A percentile compares a stretch with the other conserved stretches of the same genome.
Conservation (phyloP, 2,113 vertebrate species). For the Apeltes quadracus region DNA sequence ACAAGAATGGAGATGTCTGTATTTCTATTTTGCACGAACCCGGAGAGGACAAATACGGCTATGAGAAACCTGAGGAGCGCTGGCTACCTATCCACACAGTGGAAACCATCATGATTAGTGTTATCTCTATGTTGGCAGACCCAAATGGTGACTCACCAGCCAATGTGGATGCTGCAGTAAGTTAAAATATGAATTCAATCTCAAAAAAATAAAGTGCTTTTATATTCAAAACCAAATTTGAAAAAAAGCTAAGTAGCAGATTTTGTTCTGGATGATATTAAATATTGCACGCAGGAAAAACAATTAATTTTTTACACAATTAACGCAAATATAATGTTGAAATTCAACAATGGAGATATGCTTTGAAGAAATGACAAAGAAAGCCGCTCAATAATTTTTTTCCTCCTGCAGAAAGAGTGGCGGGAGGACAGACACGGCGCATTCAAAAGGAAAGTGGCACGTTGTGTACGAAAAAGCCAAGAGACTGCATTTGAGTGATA, state of each 20-base stretch:
- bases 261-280: background rate
- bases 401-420: constrained; percentile 93
- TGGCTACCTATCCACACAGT: constrained; percentile 99
- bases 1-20: constrained; percentile 99
- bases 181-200: constrained; percentile 38
- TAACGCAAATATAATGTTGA: background rate
- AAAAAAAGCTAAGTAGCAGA: too few species aligned
- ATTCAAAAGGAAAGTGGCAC: constrained; percentile 99
- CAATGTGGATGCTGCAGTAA: constrained; percentile 98
- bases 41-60: constrained; percentile 98
- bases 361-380: too few species aligned
- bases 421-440: constrained; percentile 98
- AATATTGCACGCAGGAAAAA: background rate
- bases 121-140: constrained; percentile 99
- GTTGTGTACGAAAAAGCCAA: constrained; percentile 99
- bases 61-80: constrained; percentile 98
- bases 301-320: background rate
- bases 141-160: constrained; percentile 98
- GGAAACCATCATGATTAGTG: constrained; percentile 99
- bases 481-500: constrained; percentile 99
- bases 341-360: background rate
- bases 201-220: background rate
- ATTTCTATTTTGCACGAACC: constrained; percentile 99
- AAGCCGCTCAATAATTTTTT: background rate
- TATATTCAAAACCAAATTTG: background rate